Evolutionary conservation across 2,888 invertebrate species (phyloP), one percentile per base, ranked within the genome.

Genomic region (Microctonus aethiopoides): DNA sequence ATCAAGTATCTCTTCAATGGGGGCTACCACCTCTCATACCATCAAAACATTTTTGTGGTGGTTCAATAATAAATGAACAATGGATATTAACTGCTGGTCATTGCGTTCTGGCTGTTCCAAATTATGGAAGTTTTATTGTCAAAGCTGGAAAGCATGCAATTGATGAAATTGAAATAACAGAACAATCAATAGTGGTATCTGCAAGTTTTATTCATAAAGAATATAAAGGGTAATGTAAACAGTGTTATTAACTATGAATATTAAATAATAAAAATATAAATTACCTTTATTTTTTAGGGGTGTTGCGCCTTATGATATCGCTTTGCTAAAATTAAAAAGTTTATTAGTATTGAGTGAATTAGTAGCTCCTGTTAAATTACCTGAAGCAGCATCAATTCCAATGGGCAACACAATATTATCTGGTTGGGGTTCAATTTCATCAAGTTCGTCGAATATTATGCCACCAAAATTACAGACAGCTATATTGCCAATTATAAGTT

Each of bases 121-220:
- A 75, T 36, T 78, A 77, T 52, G 84, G 87, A 34, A 10, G 29
- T 7, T 77, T 78, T 34, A 51, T 72, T 80, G 89, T 88, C 0
- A 86, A 89, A 4, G 89, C 89, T 0, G 90, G 90, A 32, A 89
- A 88, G 0, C 89, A 89, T 77, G 87, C 88, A 59, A 84, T 90
- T 0, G 64, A 62, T 4, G 10, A n/a, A 2, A 54, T 16, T 11
- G 81, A 82, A 59, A 84, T 80, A 1, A 78, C 82, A 0, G 89
- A 90, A 80, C 81, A 83, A 68, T 34, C 68, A 0, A 63, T 76
- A 36, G 11, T 26, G 4, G 80, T 87, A 22, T 78, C 79, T 22
- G 80, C 79, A 7, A 80, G 79, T n/a, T 79, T 79, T 41, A 74
- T 85, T 6, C 88, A 88, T 70, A 78, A 83, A 34, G 52, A 70